Conservation (phyloP, 2,888 invertebrate genomes). For the Trissolcus brochymenae region DNA sequence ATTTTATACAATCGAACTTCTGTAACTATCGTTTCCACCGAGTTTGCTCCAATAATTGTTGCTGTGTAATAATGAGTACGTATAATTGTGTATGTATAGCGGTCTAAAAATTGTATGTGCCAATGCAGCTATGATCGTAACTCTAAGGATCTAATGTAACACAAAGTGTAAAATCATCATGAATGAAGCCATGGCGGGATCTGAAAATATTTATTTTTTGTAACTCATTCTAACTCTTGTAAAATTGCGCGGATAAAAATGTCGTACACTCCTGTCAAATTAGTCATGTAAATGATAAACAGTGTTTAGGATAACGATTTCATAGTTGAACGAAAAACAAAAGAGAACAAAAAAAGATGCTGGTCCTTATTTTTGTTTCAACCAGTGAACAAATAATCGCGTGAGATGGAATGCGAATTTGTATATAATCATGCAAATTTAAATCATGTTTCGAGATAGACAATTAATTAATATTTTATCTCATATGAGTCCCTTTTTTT, state of each 20-base stretch:
- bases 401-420: no score
- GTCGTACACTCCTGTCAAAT: constrained; percentile 8
- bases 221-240: constrained; percentile 57
- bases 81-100: constrained; percentile 58
- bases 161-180: constrained; percentile 51
- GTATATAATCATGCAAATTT: no score
- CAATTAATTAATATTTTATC: no score
- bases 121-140: constrained; percentile 67
- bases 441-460: no score
- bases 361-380: no score
- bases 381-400: no score
- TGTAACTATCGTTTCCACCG: no score
- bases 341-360: no score
- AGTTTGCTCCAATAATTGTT: neutral
- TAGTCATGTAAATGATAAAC: constrained; percentile 12
- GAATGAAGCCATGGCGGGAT: constrained; percentile 39
- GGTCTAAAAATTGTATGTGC: constrained; percentile 73
- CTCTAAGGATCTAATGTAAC: constrained; percentile 54
- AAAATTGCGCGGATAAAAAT: constrained; percentile 21
- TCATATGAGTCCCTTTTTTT: no score
- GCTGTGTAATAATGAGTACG: constrained; percentile 15
- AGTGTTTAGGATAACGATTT: constrained; percentile 4
- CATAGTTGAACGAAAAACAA: neutral
- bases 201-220: constrained; percentile 66
- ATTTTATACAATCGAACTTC: no score